phyloP scores from a whole-genome alignment of 1,140 invertebrate genomes.

The Cephus cinctus region DNA sequence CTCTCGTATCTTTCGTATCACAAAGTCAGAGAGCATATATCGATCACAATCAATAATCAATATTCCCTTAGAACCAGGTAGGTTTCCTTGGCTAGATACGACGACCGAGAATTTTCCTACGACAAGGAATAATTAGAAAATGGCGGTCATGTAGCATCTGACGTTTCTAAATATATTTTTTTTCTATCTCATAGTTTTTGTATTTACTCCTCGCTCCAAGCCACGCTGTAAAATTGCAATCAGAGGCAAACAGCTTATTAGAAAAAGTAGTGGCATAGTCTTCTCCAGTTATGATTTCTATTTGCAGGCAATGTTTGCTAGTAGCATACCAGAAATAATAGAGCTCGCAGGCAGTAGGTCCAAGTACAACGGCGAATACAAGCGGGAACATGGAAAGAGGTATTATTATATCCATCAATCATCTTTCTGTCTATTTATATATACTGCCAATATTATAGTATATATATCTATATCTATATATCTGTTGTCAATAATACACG shows the following conservation, averaged over 20 bases:
- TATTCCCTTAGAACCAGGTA: no score
- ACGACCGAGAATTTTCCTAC: no score
- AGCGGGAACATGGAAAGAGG: constrained; percentile 97
- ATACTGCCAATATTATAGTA: neutral
- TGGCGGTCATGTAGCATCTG: no score
- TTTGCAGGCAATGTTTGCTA: constrained; percentile 95
- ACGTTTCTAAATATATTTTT: no score
- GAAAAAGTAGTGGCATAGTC: constrained; percentile 34
- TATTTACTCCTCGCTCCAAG: no score
- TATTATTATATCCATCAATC: constrained; percentile 54
- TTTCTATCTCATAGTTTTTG: no score
- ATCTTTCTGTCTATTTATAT: neutral
- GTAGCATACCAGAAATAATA: constrained; percentile 98
- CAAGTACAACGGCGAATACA: constrained; percentile 97
- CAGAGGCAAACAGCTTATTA: constrained; percentile 34
- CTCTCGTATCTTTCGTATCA: no score
- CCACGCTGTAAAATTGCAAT: constrained; percentile 23
- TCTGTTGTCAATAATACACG: no score
- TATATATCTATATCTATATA: neutral
- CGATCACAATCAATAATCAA: no score
- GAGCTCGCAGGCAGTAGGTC: constrained; percentile 97
- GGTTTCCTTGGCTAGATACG: no score
- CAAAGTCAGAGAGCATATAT: no score
- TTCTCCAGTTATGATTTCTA: constrained; percentile 49
- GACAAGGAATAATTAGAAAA: no score